Evolutionary conservation across 2,113 vertebrate species (phyloP).

Genomic region (Chionomys nivalis): DNA sequence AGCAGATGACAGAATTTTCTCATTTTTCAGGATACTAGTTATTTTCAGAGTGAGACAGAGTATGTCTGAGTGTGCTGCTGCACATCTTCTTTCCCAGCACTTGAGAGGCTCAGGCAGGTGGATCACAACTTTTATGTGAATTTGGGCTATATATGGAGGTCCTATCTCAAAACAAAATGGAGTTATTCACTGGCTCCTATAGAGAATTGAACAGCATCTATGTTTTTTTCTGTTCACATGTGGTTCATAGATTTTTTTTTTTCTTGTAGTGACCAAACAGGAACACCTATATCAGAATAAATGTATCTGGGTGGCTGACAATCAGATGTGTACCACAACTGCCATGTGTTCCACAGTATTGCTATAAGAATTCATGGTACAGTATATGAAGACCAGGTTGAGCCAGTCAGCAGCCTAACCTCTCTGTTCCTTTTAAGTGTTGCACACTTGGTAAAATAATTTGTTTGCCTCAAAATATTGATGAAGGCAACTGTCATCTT

Average conservation of each 20-base stretch:
- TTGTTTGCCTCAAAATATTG: neutral
- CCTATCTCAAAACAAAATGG: neutral
- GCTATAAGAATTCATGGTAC: neutral
- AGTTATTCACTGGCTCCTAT: neutral
- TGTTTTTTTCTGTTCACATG: neutral
- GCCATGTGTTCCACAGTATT: neutral
- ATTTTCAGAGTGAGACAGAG: neutral
- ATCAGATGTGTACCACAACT: neutral
- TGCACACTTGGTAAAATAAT: neutral
- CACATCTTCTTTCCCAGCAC: neutral
- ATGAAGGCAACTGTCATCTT: neutral
- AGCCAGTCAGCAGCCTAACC: neutral
- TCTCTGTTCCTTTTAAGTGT: neutral
- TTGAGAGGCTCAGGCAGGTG: neutral
- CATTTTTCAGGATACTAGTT: neutral
- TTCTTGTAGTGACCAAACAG: neutral
- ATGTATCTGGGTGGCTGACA: neutral
- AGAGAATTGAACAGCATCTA: neutral
- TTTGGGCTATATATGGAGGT: neutral
- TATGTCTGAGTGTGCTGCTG: neutral
- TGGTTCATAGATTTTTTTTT: too few species aligned
- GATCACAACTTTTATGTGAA: neutral
- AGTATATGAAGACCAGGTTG: accelerated
- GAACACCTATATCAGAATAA: neutral
- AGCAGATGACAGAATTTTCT: neutral